phyloP scores from a whole-genome alignment of 2,797 vertebrate genomes.

The Carapus acus region DNA sequence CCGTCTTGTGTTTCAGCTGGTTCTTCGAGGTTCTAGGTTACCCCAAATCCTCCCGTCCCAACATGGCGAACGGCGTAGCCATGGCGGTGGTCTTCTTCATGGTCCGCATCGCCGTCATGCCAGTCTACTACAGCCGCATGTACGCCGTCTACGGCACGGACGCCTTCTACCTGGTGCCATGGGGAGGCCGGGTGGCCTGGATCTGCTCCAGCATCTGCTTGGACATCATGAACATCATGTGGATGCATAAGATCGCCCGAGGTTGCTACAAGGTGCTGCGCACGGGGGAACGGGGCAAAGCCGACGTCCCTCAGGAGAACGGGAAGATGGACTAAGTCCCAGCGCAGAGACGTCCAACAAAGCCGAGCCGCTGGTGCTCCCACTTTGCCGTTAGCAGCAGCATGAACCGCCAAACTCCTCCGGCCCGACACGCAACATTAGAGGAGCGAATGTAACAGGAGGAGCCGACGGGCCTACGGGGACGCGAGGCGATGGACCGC shows the following conservation, averaged over 20 bases:
- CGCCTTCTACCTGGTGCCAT: slow-evolving; percentile 80
- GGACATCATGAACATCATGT: slow-evolving; percentile 97
- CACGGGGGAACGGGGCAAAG: slow-evolving; percentile 71
- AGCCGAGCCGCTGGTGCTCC: slow-evolving; percentile 21
- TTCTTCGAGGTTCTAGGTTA: slow-evolving; percentile 96
- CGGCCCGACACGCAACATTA: slow-evolving; percentile 17
- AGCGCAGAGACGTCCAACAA: slow-evolving; percentile 15
- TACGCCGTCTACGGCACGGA: slow-evolving; percentile 84
- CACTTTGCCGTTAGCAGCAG: slow-evolving; percentile 14
- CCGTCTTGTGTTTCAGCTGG: slow-evolving; percentile 84
- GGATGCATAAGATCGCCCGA: slow-evolving; percentile 95
- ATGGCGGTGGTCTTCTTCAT: slow-evolving; percentile 93
- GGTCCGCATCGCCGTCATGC: slow-evolving; percentile 89
- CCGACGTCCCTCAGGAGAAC: slow-evolving; percentile 75
- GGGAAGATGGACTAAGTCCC: slow-evolving; percentile 81
- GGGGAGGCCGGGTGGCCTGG: slow-evolving; percentile 83
- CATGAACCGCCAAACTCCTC: slow-evolving; percentile 29
- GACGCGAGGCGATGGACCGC: slow-evolving; percentile 42
- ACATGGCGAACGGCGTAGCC: slow-evolving; percentile 90
- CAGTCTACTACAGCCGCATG: slow-evolving; percentile 83
- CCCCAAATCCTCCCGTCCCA: slow-evolving; percentile 84
- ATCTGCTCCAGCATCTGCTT: slow-evolving; percentile 83
- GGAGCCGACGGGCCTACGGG: slow-evolving; percentile 16
- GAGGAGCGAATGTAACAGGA: slow-evolving; percentile 38
- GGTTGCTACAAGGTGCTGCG: slow-evolving; percentile 89